Base-by-base conservation (phyloP, 1,140 invertebrate genomes). In the Drosophila pachea region DNA sequence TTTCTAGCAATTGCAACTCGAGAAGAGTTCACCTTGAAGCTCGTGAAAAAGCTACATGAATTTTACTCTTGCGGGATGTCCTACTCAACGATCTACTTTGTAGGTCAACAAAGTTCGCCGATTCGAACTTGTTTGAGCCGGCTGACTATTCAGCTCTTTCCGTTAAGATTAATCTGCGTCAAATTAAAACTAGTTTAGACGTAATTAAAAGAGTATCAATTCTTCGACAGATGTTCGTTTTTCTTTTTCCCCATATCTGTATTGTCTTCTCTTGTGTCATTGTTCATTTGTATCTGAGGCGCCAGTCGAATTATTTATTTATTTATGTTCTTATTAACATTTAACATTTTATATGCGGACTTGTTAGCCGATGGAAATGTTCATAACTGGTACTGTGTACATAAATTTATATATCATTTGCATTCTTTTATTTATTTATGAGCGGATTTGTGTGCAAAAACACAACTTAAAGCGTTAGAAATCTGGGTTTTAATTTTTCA, bases 271-370 rank as follows among this genome's bases (percentile, higher is more conserved):
- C 7, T 45, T 52, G 40, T 12, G 22, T 4, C 33, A 31, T 48
- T 12, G 55, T 22, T 50, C 40, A 43, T 43, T 43, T 43, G 45
- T 33, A 53, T 77, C 53, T 45, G 63, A 68, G 76, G 76, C 78
- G 79, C 79, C 75, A 64, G 54, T 35, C 61, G 50, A 52, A 55
- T 58, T 66, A 63, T 58, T 67, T 64, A 74, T 78, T 62, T 60
- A 75, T 76, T 63, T 43, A 70, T 49, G 32, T 58, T 56, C 47
- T 81, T 75, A 68, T 77, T 75, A 68, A 66, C 49, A 78, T 78
- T 78, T 74, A 74, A 60, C 60, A 65, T 83, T 83, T 72, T 79
- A 50, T 73, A 50, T 58, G 45, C 47, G 38, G 55, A 73, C 63
- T 63, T 55, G 67, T 47, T 54, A 48, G n/a, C 54, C 54, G 38